These are phyloP conservation scores for Aethes cnicana DNA, from an alignment of 2,888 invertebrate species.

Conservation along the genomic window DNA sequence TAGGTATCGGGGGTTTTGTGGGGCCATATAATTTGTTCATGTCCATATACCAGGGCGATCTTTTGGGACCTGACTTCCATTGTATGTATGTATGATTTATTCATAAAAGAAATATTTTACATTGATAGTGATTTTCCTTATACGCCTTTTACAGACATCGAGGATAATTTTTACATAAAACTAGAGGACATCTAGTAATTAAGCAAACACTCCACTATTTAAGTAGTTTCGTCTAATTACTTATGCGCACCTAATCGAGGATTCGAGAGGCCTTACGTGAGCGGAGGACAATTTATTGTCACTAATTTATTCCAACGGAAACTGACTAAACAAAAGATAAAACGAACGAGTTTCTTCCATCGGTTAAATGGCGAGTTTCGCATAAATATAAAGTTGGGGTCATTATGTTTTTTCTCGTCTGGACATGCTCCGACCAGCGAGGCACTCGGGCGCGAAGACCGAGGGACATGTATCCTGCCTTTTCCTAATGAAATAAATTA, in stretches of 20 bases:
- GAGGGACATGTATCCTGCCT: constrained; percentile 81
- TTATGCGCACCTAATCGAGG: constrained; percentile 19
- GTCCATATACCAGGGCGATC: too few species aligned
- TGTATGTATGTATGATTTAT: too few species aligned
- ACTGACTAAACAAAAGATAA: constrained; percentile 65
- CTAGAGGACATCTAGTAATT: too few species aligned
- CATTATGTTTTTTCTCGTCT: constrained; percentile 76
- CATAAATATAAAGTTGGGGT: constrained; percentile 53
- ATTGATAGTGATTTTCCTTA: too few species aligned
- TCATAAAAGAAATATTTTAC: too few species aligned
- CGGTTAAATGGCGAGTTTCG: constrained; percentile 68
- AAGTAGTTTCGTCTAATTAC: too few species aligned
- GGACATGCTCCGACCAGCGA: constrained; percentile 62
- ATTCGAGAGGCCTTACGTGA: constrained; percentile 15
- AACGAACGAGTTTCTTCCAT: constrained; percentile 68
- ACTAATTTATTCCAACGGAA: constrained; percentile 75
- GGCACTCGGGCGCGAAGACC: constrained; percentile 74
- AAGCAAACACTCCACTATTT: too few species aligned
- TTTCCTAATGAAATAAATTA: constrained; percentile 81
- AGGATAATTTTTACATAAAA: too few species aligned
- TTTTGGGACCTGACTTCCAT: too few species aligned
- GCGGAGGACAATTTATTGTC: constrained; percentile 28
- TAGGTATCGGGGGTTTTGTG: too few species aligned
- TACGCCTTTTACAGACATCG: too few species aligned
- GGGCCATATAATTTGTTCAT: too few species aligned